Conservation (phyloP, 1,140 invertebrate species). For the Zaprionus taronus region DNA sequence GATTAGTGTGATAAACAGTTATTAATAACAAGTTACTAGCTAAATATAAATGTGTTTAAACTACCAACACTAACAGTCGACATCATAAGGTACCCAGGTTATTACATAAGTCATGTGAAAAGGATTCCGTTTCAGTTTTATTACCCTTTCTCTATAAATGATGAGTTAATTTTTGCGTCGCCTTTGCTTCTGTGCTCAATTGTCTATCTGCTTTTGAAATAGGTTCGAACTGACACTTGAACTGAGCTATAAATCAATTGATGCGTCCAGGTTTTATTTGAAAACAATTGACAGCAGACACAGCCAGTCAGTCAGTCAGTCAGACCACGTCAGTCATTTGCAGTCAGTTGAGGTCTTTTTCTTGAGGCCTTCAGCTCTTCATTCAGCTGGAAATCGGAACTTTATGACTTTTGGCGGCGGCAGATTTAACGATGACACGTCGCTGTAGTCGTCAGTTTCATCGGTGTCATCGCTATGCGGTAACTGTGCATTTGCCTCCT, state of each 20-base stretch:
- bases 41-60: background rate
- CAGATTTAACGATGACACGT: constrained; percentile 47
- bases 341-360: background rate
- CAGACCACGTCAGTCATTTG: background rate
- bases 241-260: constrained; percentile 28
- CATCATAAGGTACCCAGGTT: too few species aligned
- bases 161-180: constrained; percentile 13
- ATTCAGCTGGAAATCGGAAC: constrained; percentile 16
- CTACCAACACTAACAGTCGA: too few species aligned
- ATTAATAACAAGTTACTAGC: background rate
- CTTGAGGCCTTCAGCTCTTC: constrained; percentile 14
- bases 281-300: constrained; percentile 40
- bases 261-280: constrained; percentile 18
- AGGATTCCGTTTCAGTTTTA: too few species aligned
- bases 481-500: constrained; percentile 4
- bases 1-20: background rate
- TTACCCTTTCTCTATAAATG: background rate
- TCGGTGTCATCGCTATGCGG: constrained; percentile 6
- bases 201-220: background rate
- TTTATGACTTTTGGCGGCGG: constrained; percentile 34
- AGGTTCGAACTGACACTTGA: background rate
- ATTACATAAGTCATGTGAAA: too few species aligned
- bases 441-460: constrained; percentile 16
- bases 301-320: background rate
- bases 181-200: background rate